Conservation (phyloP, 2,113 vertebrate species). For the Apistogramma diplotaenia region DNA sequence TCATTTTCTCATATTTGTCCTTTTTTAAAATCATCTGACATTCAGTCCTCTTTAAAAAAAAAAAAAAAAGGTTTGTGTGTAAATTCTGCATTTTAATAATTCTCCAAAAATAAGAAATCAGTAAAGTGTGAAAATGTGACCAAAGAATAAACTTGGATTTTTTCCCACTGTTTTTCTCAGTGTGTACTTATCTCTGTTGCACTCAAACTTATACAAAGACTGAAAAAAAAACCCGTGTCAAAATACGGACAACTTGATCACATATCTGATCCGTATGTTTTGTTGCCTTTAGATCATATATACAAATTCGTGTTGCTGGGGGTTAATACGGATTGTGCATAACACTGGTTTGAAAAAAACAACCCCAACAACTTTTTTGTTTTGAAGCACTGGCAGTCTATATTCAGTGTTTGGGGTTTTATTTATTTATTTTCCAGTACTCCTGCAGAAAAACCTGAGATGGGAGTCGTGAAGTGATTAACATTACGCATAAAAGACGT, state of each 20-base stretch:
- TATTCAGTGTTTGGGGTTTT: background rate
- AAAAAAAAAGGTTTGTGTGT: constrained; percentile 69
- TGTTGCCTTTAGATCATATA: background rate
- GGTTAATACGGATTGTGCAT: constrained; percentile 16
- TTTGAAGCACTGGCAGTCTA: background rate
- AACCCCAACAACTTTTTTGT: background rate
- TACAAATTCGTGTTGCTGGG: background rate
- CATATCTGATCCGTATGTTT: background rate
- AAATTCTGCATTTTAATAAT: constrained; percentile 66
- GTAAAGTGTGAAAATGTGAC: constrained; percentile 62
- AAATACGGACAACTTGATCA: constrained; percentile 18
- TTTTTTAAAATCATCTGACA: constrained; percentile 33
- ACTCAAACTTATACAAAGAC: too few relatives aligned
- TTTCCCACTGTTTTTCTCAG: background rate
- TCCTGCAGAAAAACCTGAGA: constrained; percentile 1
- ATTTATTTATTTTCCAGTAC: background rate
- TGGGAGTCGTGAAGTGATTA: background rate
- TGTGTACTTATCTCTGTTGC: too few relatives aligned
- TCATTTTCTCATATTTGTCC: background rate
- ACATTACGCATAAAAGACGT: background rate
- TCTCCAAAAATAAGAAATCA: constrained; percentile 77
- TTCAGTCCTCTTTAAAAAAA: constrained; percentile 75
- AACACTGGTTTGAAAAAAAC: constrained; percentile 7
- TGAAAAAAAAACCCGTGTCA: constrained; percentile 22
- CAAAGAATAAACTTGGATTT: constrained; percentile 28